Conservation (phyloP, 53 echinoderm and acorn worm species). For the Mesocentrotus franciscanus region DNA sequence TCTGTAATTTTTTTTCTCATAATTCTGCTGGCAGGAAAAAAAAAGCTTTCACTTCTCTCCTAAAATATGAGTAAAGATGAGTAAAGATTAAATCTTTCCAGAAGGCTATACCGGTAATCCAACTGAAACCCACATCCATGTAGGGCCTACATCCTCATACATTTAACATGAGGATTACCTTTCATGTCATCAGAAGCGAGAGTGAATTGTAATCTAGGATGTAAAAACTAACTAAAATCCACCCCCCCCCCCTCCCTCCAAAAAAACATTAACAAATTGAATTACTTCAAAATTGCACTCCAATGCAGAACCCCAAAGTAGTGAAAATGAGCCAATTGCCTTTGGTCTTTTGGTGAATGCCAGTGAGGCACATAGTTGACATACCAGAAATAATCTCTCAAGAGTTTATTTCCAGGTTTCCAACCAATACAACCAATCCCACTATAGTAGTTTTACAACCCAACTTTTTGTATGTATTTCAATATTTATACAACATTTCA, state of each 20-base stretch:
- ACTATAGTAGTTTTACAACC: too few relatives aligned
- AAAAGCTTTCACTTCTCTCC: too few relatives aligned
- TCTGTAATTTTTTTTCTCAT: too few relatives aligned
- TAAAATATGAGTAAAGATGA: too few relatives aligned
- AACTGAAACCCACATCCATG: too few relatives aligned
- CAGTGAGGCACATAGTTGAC: not conserved
- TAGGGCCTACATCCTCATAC: too few relatives aligned
- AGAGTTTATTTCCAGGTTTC: constrained; percentile 1
- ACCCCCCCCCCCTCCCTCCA: too few relatives aligned
- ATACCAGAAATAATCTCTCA: constrained; percentile 7
- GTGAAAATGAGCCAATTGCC: not conserved
- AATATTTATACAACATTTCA: too few relatives aligned
- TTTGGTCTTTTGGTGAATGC: not conserved
- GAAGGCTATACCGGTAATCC: too few relatives aligned
- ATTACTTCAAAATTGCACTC: not conserved
- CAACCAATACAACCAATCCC: not conserved
- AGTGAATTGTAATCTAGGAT: not conserved
- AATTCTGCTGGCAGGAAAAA: too few relatives aligned
- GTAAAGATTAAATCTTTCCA: too few relatives aligned
- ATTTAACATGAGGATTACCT: not conserved
- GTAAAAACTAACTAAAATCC: not conserved
- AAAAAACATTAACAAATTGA: not conserved
- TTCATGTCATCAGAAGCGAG: not conserved
- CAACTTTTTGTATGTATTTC: too few relatives aligned
- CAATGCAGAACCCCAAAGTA: not conserved